Evolutionary conservation across 2,113 vertebrate genomes (phyloP).

Genomic region (Pantherophis guttatus): DNA sequence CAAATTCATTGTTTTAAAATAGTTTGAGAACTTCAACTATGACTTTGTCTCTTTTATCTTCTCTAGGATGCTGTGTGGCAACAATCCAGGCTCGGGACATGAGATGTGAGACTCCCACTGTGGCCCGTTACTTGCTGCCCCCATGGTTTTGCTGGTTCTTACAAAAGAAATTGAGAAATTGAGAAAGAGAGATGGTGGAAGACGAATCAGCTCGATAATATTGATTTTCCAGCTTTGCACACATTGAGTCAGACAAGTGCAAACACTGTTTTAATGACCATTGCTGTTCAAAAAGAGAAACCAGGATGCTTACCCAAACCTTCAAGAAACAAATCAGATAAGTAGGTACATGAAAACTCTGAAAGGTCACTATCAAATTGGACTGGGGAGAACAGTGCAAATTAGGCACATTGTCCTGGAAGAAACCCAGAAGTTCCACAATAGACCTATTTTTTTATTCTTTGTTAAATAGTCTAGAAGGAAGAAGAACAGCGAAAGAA

Average conservation of each 20-base stretch:
- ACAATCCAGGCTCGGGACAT: not conserved
- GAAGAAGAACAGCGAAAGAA: not conserved
- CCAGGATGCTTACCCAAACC: not conserved
- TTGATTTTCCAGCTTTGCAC: constrained; percentile 20
- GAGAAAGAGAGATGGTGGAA: not conserved
- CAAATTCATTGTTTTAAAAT: rapidly evolving
- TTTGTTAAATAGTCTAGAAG: not conserved
- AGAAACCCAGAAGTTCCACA: not conserved
- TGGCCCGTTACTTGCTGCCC: not conserved
- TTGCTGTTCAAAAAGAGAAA: not conserved
- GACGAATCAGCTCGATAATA: not conserved
- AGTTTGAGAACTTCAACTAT: not conserved
- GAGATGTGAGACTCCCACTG: not conserved
- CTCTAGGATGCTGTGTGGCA: constrained; percentile 33
- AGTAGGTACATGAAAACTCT: not conserved
- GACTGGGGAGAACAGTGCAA: not conserved
- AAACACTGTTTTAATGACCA: not conserved
- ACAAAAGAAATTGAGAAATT: not conserved
- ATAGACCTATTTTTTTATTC: not conserved
- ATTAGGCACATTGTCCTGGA: not conserved
- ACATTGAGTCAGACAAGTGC: constrained; percentile 4
- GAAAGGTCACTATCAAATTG: not conserved
- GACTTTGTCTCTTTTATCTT: constrained; percentile 16
- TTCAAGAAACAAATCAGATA: not conserved
- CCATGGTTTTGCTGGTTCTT: not conserved